phyloP scores from a whole-genome alignment of 2,888 invertebrate species.

The Brachypterus glaber region DNA sequence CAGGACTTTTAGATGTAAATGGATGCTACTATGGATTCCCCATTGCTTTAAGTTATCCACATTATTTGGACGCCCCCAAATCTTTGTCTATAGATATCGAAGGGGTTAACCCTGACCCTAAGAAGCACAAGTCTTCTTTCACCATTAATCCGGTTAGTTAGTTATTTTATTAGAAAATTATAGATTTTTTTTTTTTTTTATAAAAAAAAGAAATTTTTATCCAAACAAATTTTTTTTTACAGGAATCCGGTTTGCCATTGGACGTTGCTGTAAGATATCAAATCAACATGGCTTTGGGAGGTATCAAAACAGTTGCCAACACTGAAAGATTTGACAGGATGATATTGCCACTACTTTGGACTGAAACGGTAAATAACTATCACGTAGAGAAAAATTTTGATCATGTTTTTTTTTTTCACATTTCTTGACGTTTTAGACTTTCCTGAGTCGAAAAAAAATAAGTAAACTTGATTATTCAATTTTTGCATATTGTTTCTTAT shows the following conservation, averaged over 20 bases:
- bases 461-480: too few species aligned
- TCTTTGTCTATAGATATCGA: conserved; percentile 54
- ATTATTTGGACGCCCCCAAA: conserved; percentile 68
- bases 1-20: conserved; percentile 72
- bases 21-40: conserved; percentile 88
- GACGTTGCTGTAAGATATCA: conserved; percentile 73
- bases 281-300: conserved; percentile 75
- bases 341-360: conserved; percentile 76
- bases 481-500: too few species aligned
- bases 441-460: too few species aligned
- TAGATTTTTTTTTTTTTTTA: conserved; percentile 1
- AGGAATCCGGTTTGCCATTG: conserved; percentile 65
- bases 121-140: conserved; percentile 59
- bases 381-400: not conserved
- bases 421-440: too few species aligned
- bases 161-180: not conserved
- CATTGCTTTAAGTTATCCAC: conserved; percentile 79
- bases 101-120: conserved; percentile 53
- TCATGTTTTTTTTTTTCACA: not conserved
- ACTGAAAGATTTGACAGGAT: conserved; percentile 59
- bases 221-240: conserved; percentile 14
- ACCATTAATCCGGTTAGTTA: conserved; percentile 66
- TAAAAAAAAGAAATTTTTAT: not conserved
- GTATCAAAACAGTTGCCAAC: conserved; percentile 56
- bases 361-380: conserved; percentile 73